These are phyloP conservation scores for Lycaon pictus DNA, from an alignment of 2,113 vertebrate genomes.

Conservation along the genomic window DNA sequence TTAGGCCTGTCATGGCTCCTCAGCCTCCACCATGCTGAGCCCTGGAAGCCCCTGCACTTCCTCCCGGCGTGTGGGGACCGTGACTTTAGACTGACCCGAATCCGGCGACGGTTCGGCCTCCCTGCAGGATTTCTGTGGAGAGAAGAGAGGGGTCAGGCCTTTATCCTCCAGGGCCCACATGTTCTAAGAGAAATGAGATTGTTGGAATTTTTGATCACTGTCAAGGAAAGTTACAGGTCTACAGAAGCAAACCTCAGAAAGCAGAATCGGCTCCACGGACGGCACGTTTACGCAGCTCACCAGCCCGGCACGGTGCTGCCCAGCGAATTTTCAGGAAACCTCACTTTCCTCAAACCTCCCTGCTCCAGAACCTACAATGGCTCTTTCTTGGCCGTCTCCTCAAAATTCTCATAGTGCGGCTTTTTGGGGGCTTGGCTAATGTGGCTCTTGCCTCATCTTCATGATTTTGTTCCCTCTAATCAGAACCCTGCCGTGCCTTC, in stretches of 20 bases:
- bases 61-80: neutral
- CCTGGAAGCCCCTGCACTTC: neutral
- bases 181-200: constrained; percentile 35
- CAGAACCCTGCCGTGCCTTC: neutral
- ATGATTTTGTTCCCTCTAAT: neutral
- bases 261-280: neutral
- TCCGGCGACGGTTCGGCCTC: neutral
- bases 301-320: neutral
- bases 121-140: neutral
- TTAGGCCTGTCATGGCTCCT: neutral
- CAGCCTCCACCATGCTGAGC: neutral
- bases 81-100: neutral
- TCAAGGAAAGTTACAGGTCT: constrained; percentile 58
- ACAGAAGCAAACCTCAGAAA: neutral
- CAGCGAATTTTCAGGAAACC: neutral
- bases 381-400: neutral
- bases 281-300: neutral
- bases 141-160: neutral
- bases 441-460: neutral
- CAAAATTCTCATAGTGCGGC: neutral
- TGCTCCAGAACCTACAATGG: neutral
- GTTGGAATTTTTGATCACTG: constrained; percentile 38
- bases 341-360: neutral
- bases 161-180: neutral
- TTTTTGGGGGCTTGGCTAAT: neutral